A percentile compares a stretch with the other conserved stretches of the same genome.
phyloP scores from a whole-genome alignment of 2,797 vertebrate genomes.

The Labroides dimidiatus region DNA sequence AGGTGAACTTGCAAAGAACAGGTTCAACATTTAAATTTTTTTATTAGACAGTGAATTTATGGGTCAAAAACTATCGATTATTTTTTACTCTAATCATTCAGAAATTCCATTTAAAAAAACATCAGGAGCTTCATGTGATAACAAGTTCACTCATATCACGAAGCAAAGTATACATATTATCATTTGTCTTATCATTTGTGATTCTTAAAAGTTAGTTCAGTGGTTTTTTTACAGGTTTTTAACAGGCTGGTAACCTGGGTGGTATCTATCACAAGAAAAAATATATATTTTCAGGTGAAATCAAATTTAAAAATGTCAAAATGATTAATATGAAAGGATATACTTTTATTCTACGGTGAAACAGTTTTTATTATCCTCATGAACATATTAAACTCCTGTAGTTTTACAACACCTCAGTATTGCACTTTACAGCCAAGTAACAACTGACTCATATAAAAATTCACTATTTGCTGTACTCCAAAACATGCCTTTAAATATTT shows the following conservation, averaged over 20 bases:
- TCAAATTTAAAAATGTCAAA: too few species aligned
- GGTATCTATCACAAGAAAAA: too few species aligned
- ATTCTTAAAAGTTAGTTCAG: too few species aligned
- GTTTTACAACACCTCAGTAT: neutral
- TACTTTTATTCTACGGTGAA: too few species aligned
- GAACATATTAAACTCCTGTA: too few species aligned
- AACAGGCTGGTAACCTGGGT: too few species aligned
- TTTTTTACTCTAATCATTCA: neutral
- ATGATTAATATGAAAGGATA: too few species aligned
- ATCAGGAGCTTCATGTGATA: neutral
- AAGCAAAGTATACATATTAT: conserved; percentile 11
- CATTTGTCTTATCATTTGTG: neutral
- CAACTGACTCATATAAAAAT: neutral
- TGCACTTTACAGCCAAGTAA: conserved; percentile 7
- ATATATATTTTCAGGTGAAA: too few species aligned
- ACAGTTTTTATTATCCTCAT: too few species aligned
- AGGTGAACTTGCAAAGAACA: neutral
- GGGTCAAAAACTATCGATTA: neutral
- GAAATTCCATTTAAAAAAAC: neutral
- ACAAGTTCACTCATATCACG: neutral
- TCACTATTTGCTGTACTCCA: neutral
- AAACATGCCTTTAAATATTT: neutral
- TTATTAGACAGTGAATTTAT: neutral
- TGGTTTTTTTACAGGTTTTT: too few species aligned
- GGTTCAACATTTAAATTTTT: neutral